phyloP scores from a whole-genome alignment of 2,888 invertebrate genomes.

The Agrotis clavis region DNA sequence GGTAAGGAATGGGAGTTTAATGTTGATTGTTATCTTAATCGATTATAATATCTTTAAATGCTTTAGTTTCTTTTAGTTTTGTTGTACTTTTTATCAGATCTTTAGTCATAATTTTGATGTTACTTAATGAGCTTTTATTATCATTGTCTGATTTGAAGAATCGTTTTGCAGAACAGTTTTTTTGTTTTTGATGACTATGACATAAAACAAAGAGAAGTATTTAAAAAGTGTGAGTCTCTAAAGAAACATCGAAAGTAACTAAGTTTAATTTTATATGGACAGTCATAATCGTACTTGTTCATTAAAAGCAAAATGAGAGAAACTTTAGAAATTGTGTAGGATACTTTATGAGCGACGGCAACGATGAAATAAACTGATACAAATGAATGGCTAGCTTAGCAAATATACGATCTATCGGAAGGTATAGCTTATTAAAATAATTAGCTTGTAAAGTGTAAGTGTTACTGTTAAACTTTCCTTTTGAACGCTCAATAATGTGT shows the following conservation, averaged over 20 bases:
- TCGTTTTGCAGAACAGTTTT: background rate
- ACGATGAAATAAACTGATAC: constrained; percentile 44
- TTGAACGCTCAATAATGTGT: background rate
- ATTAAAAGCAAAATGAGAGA: constrained; percentile 44
- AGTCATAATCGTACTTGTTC: constrained; percentile 36
- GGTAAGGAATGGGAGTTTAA: constrained; percentile 44
- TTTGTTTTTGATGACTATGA: no score
- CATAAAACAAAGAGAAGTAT: no score
- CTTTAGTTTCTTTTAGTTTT: constrained; percentile 34
- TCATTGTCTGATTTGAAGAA: background rate
- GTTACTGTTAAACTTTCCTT: background rate
- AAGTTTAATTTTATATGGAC: constrained; percentile 4
- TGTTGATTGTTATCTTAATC: constrained; percentile 39
- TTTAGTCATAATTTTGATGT: background rate
- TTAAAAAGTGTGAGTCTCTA: no score
- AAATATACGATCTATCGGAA: constrained; percentile 15
- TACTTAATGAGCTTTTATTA: background rate
- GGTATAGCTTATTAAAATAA: constrained; percentile 27
- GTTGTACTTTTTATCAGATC: constrained; percentile 4
- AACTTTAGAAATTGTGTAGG: constrained; percentile 46
- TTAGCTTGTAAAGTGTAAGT: background rate
- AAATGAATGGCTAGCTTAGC: constrained; percentile 35
- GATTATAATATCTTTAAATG: constrained; percentile 48
- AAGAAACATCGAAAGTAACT: no score
- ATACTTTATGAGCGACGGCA: constrained; percentile 40